Evolutionary conservation across 2,888 invertebrate species (phyloP).

Genomic region (Lochmaea capreae): DNA sequence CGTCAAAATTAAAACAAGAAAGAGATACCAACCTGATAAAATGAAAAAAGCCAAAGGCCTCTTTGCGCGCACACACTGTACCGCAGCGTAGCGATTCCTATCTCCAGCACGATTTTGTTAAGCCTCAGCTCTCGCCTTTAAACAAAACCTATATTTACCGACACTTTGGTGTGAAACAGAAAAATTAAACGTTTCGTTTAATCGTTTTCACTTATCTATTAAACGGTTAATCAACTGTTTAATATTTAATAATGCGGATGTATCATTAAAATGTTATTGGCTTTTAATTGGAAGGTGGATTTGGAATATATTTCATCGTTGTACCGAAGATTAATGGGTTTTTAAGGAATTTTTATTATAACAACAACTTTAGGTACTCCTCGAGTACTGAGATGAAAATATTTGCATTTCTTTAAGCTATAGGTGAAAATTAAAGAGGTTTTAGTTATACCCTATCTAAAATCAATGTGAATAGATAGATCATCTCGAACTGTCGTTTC

Average conservation of each 20-base stretch:
- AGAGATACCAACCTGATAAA: slow-evolving; percentile 42
- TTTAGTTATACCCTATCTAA: too few relatives aligned
- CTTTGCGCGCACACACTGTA: slow-evolving; percentile 26
- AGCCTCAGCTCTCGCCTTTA: slow-evolving; percentile 46
- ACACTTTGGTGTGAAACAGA: slow-evolving; percentile 56
- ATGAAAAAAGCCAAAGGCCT: slow-evolving; percentile 35
- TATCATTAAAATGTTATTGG: slow-evolving; percentile 50
- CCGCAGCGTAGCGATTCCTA: slow-evolving; percentile 24
- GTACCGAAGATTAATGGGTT: slow-evolving; percentile 40
- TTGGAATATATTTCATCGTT: slow-evolving; percentile 42
- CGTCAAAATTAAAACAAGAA: slow-evolving; percentile 44
- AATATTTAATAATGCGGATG: slow-evolving; percentile 50
- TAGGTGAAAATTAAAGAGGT: too few relatives aligned
- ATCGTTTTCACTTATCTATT: slow-evolving; percentile 51
- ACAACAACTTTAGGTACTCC: too few relatives aligned
- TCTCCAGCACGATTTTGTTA: slow-evolving; percentile 49
- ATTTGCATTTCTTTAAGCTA: background rate
- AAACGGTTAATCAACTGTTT: slow-evolving; percentile 47
- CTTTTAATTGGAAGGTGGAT: slow-evolving; percentile 50
- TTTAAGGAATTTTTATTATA: slow-evolving; percentile 15
- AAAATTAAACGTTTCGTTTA: slow-evolving; percentile 55
- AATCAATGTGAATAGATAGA: too few relatives aligned
- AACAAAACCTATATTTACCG: slow-evolving; percentile 57
- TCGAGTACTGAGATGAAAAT: background rate
- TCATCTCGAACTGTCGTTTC: too few relatives aligned